phyloP scores from a whole-genome alignment of 2,113 vertebrate species.

The Daubentonia madagascariensis region DNA sequence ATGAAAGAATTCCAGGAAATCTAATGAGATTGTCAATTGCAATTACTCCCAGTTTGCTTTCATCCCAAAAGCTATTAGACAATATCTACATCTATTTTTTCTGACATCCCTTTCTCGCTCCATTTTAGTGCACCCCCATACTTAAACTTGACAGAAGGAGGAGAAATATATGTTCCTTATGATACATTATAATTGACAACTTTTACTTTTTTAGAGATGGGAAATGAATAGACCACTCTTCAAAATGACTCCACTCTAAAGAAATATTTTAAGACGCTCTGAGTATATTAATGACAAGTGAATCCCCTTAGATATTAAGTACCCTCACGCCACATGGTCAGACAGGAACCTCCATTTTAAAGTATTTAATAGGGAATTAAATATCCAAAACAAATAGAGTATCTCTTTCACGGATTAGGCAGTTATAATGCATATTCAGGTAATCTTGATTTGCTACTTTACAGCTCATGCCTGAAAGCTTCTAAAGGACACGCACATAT shows the following conservation, averaged over 20 bases:
- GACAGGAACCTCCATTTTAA: conserved; percentile 58
- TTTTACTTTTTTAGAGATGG: conserved; percentile 26
- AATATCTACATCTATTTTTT: neutral
- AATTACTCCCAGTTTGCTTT: neutral
- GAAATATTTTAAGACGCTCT: conserved; percentile 60
- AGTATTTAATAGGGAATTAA: conserved; percentile 67
- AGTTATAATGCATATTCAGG: conserved; percentile 53
- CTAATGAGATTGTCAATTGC: neutral
- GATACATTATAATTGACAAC: conserved; percentile 1
- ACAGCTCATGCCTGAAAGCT: conserved; percentile 57
- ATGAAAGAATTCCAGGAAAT: conserved; percentile 7
- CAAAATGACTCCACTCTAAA: neutral
- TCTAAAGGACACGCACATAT: conserved; percentile 61
- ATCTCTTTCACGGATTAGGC: conserved; percentile 60
- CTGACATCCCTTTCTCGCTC: neutral
- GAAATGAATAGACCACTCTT: conserved; percentile 18
- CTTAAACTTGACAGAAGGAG: neutral
- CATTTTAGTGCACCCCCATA: neutral
- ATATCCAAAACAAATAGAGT: conserved; percentile 72
- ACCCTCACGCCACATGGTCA: conserved; percentile 4
- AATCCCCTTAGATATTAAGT: conserved; percentile 57
- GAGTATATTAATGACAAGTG: conserved; percentile 61
- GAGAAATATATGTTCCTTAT: neutral
- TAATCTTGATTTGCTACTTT: conserved; percentile 65
- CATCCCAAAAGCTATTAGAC: neutral